Percentiles rank a stretch among this genome's conserved stretches.
phyloP scores from a whole-genome alignment of 2,797 vertebrate genomes.

The Bryconaethiops microstoma region DNA sequence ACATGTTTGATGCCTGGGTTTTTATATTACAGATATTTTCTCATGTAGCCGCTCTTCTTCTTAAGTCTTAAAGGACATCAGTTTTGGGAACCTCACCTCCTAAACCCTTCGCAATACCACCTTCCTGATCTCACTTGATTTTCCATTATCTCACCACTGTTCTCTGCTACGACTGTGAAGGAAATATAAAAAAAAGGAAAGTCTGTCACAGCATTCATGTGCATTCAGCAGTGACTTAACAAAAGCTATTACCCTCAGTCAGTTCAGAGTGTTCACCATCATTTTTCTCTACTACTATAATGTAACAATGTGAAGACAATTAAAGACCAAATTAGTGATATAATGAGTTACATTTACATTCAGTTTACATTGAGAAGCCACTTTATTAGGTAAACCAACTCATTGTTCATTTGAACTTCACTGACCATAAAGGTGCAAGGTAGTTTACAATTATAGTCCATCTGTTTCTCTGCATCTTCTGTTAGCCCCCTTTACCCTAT shows the following conservation, averaged over 20 bases:
- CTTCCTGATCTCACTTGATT: slow-evolving; percentile 26
- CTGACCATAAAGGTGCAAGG: no score
- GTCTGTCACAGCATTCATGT: background rate
- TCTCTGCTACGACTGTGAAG: background rate
- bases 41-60: background rate
- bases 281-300: background rate
- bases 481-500: no score
- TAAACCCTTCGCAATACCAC: slow-evolving; percentile 11
- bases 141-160: slow-evolving; percentile 22
- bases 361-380: no score
- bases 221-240: slow-evolving; percentile 21
- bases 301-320: no score
- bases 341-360: no score
- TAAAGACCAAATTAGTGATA: no score
- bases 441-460: no score
- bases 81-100: background rate
- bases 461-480: no score
- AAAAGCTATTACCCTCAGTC: background rate
- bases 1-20: background rate
- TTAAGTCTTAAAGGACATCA: background rate
- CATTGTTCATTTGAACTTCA: no score
- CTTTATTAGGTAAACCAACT: no score
- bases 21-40: background rate
- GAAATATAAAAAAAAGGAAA: background rate
- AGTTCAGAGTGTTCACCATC: background rate